Base-by-base conservation (phyloP, 1,140 invertebrate genomes). In the Leptinotarsa undecemlineata region DNA sequence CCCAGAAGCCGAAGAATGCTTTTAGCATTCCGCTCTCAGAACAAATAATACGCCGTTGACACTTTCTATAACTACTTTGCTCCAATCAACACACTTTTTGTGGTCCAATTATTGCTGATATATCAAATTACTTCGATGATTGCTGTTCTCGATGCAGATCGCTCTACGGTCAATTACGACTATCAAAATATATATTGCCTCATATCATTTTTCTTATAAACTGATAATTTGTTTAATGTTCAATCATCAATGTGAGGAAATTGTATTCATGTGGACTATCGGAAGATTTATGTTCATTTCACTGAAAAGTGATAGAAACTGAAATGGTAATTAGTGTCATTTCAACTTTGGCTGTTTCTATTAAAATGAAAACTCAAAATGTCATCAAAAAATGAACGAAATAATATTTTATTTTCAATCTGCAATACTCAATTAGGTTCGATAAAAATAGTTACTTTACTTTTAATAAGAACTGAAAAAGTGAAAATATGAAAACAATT, bases 21-120 rank as follows among this genome's bases (percentile, higher is more conserved):
- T 80, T 80, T 79, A 79, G 77, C 74, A 79, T 79, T 78, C 77
- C 78, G 74, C 77, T 73, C 72, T 69, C 61, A 78, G 75, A 74
- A 74, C 80, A 79, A 79, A 79, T 79, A 79, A 77, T 79, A 78
- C 77, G 42, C 68, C 68, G 48, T 47, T 69, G 68, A 69, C 68
- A 69, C 68, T 69, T 69, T 69, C 68, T 69, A 69, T 69, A 69
- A 69, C 68, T 69, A 69, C 48, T 69, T 70, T 69, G 57, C 62
- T 21, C 76, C 77, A 78, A 79, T 75, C 76, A 76, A 76, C 75
- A 75, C 73, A 73, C 68, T 79, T 78, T 79, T 81, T 77, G 42
- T 72, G 62, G 19, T 17, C 75, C 74, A 78, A 78, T 78, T 73
- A 78, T 77, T 72, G 48, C 69, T 64, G 66, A 57, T 68, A 69